These are phyloP conservation scores for Drosophila cardini DNA, from an alignment of 1,140 invertebrate species.

Conservation along the genomic window DNA sequence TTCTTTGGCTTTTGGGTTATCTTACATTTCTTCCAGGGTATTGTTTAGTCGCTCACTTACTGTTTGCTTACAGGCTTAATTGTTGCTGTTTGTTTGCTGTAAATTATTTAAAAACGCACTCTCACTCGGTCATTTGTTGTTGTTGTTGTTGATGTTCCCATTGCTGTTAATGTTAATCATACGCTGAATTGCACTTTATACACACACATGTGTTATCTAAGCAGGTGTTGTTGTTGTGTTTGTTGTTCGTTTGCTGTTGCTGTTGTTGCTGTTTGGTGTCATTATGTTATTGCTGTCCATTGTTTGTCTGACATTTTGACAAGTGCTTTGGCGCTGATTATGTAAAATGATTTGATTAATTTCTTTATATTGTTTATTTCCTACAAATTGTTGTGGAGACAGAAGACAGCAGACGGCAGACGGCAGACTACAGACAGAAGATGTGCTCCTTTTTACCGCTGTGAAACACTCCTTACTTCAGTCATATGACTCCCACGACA, in stretches of 20 bases:
- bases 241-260: constrained; percentile 20
- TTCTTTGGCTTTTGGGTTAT: too few species aligned
- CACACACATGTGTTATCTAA: constrained; percentile 64
- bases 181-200: constrained; percentile 80
- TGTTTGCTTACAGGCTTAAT: constrained; percentile 20
- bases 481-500: constrained; percentile 44
- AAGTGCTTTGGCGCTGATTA: constrained; percentile 49
- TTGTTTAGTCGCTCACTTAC: neutral
- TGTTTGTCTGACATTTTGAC: constrained; percentile 35
- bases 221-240: constrained; percentile 38
- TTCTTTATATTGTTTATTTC: constrained; percentile 3
- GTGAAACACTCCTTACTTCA: constrained; percentile 54
- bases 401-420: too few species aligned
- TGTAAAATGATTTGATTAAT: constrained; percentile 48
- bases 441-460: constrained; percentile 59
- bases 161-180: constrained; percentile 71
- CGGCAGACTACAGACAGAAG: neutral
- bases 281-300: constrained; percentile 15
- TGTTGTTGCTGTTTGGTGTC: constrained; percentile 16
- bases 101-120: constrained; percentile 72
- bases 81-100: constrained; percentile 53
- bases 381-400: too few species aligned
- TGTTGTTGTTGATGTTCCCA: constrained; percentile 33
- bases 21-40: constrained; percentile 4
- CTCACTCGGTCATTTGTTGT: constrained; percentile 52